Evolutionary conservation across 2,888 invertebrate species (phyloP), one percentile per base, ranked within the genome.

Genomic region (Coleophora flavipennella): DNA sequence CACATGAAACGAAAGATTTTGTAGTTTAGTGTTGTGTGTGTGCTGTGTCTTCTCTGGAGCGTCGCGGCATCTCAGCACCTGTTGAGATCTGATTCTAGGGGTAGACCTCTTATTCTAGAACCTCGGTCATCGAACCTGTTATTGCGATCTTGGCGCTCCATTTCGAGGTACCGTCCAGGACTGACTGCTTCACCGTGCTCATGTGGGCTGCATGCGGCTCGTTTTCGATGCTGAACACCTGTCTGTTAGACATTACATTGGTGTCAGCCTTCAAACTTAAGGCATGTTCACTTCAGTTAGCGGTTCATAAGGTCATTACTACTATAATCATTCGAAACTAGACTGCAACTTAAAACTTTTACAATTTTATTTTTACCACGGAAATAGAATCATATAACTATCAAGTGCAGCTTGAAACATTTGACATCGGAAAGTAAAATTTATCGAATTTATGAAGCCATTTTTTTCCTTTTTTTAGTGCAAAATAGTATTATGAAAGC

Each of bases 71-170:
- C 51, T 46, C 44, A 50, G 41, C 55, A 55, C 31, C 43, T 36
- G 32, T 37, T 11, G 11, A n/a, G 42, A 36, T 14, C 35, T 42
- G 45, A 44, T 47, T 40, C 42, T 45, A 36, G 40, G 38, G 42
- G 49, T 53, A 43, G 43, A 20, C 20, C 20, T 20, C 20, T 20
- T 20, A 20, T 20, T 35, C 57, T 51, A 56, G 40, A 52, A 51
- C 51, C 68, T 67, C 68, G 66, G 54, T 70, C 74, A 80, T 89
- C 95, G 91, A 93, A 98, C 98, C 97, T 94, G 98, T 99, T 86
- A 99, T 97, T 78, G 97, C 97, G 86, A 99, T 98, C 91, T 99
- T 99, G 70, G 98, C 98, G 72, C 98, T 98, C 99, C 99, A 99
- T 88, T 99, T 99, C 79, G 97, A 97, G 59, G 98, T 99, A 72